These are phyloP conservation scores for Smutsia temminckii DNA, from an alignment of 2,797 vertebrate species.

Conservation along the genomic window DNA sequence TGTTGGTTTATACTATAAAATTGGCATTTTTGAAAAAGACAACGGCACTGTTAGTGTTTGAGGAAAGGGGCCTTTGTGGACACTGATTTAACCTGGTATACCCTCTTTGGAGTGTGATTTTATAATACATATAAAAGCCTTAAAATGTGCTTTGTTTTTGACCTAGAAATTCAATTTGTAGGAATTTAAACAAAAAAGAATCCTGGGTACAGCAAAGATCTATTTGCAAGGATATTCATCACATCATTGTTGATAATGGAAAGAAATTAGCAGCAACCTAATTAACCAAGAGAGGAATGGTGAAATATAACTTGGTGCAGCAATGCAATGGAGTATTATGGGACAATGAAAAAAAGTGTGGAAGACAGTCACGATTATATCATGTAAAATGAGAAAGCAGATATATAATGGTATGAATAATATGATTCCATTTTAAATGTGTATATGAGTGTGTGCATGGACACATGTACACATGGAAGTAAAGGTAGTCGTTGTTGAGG, in stretches of 20 bases:
- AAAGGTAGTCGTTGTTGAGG: not conserved
- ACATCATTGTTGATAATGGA: not conserved
- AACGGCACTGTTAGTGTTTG: not conserved
- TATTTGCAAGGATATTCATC: not conserved
- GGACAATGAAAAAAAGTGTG: not conserved
- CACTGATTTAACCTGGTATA: not conserved
- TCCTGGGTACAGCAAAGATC: not conserved
- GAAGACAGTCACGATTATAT: not conserved
- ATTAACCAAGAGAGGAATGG: not conserved
- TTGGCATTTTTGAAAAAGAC: not conserved
- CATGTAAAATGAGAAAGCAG: not conserved
- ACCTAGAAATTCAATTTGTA: not conserved
- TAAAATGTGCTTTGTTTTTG: not conserved
- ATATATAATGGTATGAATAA: not conserved
- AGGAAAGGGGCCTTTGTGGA: not conserved
- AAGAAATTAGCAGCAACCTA: not conserved
- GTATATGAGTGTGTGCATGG: not conserved
- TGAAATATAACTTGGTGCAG: not conserved
- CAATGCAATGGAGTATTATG: not conserved
- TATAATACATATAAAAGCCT: not conserved
- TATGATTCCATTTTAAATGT: not conserved
- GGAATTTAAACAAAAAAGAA: not conserved
- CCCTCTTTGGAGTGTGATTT: not conserved
- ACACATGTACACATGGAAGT: fast-evolving
- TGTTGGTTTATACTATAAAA: not conserved